Evolutionary conservation across 2,797 vertebrate species (phyloP), one percentile per base, ranked within the genome.

Genomic region (Tragopan temminckii): DNA sequence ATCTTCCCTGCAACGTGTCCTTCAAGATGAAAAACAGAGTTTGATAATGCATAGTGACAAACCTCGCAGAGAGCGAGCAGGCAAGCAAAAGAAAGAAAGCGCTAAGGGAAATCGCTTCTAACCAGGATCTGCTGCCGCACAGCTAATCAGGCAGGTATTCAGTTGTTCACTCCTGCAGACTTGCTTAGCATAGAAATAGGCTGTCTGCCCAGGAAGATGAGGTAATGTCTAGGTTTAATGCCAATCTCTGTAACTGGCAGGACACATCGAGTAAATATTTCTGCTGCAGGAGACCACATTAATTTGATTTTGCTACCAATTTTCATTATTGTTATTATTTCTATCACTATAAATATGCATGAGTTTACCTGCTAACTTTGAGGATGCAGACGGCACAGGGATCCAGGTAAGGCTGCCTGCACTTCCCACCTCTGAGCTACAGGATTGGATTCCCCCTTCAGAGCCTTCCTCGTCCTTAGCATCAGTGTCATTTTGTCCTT

Each of bases 221-320:
- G 98, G 99, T 99, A 99, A 99, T 99, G 99, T 99, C 99, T 99
- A 98, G 98, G 98, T 99, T 99, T 98, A 99, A 99, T 99, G 99
- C 98, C 99, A 99, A 99, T 98, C 98, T 98, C 98, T 98, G 97
- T 97, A 98, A 98, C 98, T 98, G 98, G 99, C 98, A 98, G 97
- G 96, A 98, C 98, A 97, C 93, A 95, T 96, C 27, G 94, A 97
- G 97, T 97, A 98, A 98, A 98, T 97, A 98, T 97, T 98, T 97
- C 97, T 97, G 95, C 94, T 95, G 96, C 90, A 96, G 94, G 97
- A 97, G 97, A 97, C 96, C 92, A 96, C 94, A 93, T 97, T 97
- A 97, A 97, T 96, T 97, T 96, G 96, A 93, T 92, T 95, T 94
- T 94, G 83, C 95, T 97, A 97, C 96, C 97, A 94, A 89, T 97